Percentiles rank a stretch among this genome's conserved stretches.
Evolutionary conservation across 2,113 vertebrate species (phyloP).

Genomic region (Colius striatus): DNA sequence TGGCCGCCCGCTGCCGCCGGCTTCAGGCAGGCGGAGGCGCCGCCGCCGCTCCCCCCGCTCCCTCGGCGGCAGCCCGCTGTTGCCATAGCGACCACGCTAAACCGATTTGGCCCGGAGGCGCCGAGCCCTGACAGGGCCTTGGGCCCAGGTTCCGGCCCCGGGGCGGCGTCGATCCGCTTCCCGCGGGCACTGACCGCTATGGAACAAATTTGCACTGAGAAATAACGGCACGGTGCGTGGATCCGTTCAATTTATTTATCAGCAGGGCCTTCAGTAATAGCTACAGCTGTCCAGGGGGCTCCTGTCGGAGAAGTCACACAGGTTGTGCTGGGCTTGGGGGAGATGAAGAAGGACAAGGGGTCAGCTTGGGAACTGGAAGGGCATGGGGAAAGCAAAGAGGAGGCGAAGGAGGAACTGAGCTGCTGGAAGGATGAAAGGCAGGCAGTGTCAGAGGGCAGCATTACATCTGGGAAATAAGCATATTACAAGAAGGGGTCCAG

Average conservation of each 20-base stretch:
- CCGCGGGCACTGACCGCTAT: accelerated
- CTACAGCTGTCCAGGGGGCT: background rate
- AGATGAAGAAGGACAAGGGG: background rate
- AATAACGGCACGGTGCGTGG: background rate
- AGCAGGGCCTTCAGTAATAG: background rate
- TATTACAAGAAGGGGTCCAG: accelerated
- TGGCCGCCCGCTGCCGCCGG: background rate
- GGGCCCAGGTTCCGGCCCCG: no score
- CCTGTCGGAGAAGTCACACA: background rate
- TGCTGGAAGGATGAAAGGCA: background rate
- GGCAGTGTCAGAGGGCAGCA: background rate
- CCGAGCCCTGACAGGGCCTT: background rate
- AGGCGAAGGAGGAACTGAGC: background rate
- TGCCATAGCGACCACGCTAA: slow-evolving; percentile 81
- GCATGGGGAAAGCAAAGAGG: accelerated
- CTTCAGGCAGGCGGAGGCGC: background rate
- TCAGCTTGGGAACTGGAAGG: background rate
- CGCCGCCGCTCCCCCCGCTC: slow-evolving; percentile 57
- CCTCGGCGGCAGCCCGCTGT: slow-evolving; percentile 66
- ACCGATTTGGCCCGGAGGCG: slow-evolving; percentile 67
- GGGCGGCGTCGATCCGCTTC: background rate
- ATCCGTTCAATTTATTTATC: background rate
- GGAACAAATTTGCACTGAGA: accelerated
- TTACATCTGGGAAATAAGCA: background rate
- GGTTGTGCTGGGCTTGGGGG: background rate